Conservation (phyloP, 1,140 invertebrate genomes). For the Anadara kagoshimensis region DNA sequence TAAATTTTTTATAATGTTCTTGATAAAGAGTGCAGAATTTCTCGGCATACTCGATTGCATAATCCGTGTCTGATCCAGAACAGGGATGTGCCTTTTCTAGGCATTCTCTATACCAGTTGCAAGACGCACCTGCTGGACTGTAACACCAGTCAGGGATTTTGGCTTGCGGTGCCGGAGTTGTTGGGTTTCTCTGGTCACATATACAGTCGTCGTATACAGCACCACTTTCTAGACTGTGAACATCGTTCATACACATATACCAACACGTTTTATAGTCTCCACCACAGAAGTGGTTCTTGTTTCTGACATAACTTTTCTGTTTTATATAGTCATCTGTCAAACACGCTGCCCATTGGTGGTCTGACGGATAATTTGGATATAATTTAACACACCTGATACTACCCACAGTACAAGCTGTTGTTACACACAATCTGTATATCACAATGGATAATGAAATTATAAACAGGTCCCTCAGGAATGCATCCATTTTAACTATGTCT, state of each 20-base stretch:
- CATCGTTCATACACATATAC: slow-evolving; percentile 17
- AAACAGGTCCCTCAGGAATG: no score
- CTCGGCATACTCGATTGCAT: slow-evolving; percentile 19
- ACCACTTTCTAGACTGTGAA: not conserved
- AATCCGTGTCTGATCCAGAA: slow-evolving; percentile 8
- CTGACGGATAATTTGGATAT: no score
- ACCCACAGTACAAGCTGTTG: no score
- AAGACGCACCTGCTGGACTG: slow-evolving; percentile 19
- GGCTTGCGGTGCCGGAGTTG: not conserved
- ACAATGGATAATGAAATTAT: no score
- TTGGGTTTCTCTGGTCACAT: not conserved
- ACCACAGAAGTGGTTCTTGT: not conserved
- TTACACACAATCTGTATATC: no score
- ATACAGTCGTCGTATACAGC: slow-evolving; percentile 18
- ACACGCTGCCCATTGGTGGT: slow-evolving; percentile 22
- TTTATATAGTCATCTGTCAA: slow-evolving; percentile 19
- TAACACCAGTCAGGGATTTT: slow-evolving; percentile 6
- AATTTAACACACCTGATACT: no score
- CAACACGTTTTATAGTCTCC: not conserved
- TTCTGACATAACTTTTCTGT: not conserved
- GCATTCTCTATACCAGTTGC: slow-evolving; percentile 28
- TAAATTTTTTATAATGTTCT: slow-evolving; percentile 9
- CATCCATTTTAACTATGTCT: no score
- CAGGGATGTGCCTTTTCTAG: slow-evolving; percentile 13
- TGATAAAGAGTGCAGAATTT: slow-evolving; percentile 26